Conservation (phyloP, 2,888 invertebrate genomes). For the Tenthredo scrophulariae region DNA sequence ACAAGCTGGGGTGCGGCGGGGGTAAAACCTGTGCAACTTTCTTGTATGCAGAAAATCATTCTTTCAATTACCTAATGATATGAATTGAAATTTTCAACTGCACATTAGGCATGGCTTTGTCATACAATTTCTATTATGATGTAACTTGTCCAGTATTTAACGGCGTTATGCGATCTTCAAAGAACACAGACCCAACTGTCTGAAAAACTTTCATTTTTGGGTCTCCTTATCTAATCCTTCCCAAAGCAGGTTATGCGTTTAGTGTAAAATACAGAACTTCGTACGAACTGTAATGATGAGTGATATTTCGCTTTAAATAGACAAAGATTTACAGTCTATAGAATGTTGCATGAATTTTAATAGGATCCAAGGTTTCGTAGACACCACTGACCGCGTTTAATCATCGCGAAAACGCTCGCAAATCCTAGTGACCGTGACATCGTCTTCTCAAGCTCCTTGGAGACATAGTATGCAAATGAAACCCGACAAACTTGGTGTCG, state of each 20-base stretch:
- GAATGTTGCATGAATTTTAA: slow-evolving; percentile 11
- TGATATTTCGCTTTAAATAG: neutral
- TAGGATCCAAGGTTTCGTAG: neutral
- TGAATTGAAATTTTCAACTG: no score
- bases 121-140: no score
- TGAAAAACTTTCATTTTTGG: neutral
- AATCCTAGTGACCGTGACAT: neutral
- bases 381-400: slow-evolving; percentile 5
- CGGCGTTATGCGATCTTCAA: no score
- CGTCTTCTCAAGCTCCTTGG: slow-evolving; percentile 33
- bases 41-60: neutral
- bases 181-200: neutral
- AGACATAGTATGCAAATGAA: slow-evolving; percentile 36
- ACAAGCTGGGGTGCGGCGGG: neutral
- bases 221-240: neutral
- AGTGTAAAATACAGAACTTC: neutral
- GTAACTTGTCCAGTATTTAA: no score
- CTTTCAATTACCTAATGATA: neutral
- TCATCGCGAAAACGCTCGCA: slow-evolving; percentile 16
- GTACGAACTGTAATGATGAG: neutral
- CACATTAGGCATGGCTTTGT: no score
- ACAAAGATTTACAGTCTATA: neutral
- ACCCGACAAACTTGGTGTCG: slow-evolving; percentile 35
- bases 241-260: neutral
- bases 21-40: neutral